phyloP scores from a whole-genome alignment of 2,113 vertebrate genomes.

The Mellivora capensis region DNA sequence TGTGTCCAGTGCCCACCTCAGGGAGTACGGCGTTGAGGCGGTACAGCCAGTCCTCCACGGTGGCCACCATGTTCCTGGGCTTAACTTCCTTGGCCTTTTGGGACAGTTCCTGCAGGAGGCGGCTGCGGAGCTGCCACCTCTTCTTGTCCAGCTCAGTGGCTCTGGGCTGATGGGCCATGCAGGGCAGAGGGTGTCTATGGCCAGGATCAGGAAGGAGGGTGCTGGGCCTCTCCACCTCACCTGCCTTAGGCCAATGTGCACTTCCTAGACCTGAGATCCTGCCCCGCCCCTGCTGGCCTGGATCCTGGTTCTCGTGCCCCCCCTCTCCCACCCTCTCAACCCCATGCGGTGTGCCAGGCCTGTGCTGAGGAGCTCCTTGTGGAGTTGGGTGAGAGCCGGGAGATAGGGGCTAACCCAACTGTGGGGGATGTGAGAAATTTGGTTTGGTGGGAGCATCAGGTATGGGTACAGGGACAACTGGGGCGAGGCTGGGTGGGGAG shows the following conservation, averaged over 20 bases:
- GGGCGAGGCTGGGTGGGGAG: background rate
- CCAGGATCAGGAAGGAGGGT: background rate
- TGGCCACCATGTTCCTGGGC: slow-evolving; percentile 51
- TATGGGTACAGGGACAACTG: rapidly evolving
- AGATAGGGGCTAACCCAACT: background rate
- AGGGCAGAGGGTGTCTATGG: slow-evolving; percentile 66
- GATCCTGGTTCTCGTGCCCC: background rate
- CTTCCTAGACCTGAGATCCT: background rate
- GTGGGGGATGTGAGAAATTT: rapidly evolving
- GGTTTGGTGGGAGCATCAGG: background rate
- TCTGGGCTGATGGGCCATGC: background rate
- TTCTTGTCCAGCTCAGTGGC: slow-evolving; percentile 71
- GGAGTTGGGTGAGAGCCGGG: background rate
- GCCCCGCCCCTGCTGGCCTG: background rate
- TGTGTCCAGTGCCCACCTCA: slow-evolving; percentile 52
- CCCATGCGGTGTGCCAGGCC: background rate
- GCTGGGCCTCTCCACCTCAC: background rate
- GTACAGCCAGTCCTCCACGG: slow-evolving; percentile 74
- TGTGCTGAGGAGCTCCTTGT: background rate
- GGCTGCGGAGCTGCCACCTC: slow-evolving; percentile 49
- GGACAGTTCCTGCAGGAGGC: slow-evolving; percentile 48
- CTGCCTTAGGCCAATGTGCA: background rate
- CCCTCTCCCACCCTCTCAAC: background rate
- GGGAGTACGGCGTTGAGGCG: background rate
- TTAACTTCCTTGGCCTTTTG: background rate